phyloP scores from a whole-genome alignment of 2,888 invertebrate species.

The Stenoptilia bipunctidactyla region DNA sequence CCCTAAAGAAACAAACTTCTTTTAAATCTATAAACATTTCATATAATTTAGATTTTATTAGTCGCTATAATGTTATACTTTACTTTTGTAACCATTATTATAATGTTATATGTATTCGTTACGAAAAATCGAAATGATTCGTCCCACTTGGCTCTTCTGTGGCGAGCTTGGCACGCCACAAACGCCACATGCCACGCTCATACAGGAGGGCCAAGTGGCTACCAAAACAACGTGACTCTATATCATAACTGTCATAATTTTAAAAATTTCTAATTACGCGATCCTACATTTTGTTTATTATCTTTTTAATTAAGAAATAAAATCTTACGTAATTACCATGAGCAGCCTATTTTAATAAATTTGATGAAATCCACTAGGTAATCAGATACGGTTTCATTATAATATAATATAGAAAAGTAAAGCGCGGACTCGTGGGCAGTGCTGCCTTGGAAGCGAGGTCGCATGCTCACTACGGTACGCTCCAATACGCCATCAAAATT shows the following conservation, averaged over 20 bases:
- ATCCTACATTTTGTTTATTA: constrained; percentile 69
- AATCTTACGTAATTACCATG: constrained; percentile 68
- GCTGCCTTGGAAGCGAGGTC: neutral
- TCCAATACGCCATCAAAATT: constrained; percentile 67
- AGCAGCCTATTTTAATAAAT: constrained; percentile 69
- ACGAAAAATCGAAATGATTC: constrained; percentile 58
- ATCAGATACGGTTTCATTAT: constrained; percentile 34
- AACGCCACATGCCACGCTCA: constrained; percentile 16
- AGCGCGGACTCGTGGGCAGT: constrained; percentile 12
- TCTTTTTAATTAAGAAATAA: constrained; percentile 69
- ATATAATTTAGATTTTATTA: constrained; percentile 71
- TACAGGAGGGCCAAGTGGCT: constrained; percentile 38
- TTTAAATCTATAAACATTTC: constrained; percentile 71
- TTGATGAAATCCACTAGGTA: constrained; percentile 63
- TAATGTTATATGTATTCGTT: constrained; percentile 71
- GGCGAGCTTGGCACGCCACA: constrained; percentile 10
- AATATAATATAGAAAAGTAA: constrained; percentile 1
- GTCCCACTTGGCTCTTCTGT: constrained; percentile 34
- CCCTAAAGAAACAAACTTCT: constrained; percentile 63
- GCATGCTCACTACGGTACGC: constrained; percentile 65
- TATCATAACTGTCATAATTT: constrained; percentile 70
- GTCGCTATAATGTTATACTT: constrained; percentile 70
- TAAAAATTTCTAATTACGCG: constrained; percentile 71
- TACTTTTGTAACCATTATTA: constrained; percentile 70
- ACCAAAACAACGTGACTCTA: constrained; percentile 54